Conservation (phyloP, 1,140 invertebrate genomes). For the Fopius arisanus region DNA sequence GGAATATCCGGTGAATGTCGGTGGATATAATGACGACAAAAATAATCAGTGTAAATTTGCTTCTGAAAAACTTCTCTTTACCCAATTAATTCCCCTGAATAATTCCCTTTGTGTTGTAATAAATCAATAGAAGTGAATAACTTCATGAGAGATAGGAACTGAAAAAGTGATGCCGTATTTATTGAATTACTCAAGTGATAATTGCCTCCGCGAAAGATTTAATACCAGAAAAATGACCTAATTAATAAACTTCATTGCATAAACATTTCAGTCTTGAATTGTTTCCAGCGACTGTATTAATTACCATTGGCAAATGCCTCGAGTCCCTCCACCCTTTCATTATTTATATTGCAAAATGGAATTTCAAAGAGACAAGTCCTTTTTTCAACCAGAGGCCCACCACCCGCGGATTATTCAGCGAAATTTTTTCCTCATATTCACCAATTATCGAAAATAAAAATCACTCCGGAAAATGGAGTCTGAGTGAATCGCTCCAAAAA, state of each 20-base stretch:
- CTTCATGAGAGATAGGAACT: no score
- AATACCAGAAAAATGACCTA: no score
- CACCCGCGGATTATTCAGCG: neutral
- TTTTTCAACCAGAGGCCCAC: constrained; percentile 11
- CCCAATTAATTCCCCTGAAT: neutral
- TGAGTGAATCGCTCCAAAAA: neutral
- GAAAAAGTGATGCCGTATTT: no score
- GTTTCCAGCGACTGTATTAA: no score
- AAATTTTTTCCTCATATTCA: no score
- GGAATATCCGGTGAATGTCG: neutral
- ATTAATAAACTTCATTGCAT: no score
- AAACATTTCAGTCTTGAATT: no score
- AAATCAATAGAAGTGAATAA: no score
- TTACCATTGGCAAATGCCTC: no score
- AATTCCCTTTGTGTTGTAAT: neutral
- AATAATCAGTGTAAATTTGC: neutral
- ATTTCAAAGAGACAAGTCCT: constrained; percentile 14
- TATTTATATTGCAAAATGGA: neutral
- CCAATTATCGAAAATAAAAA: neutral
- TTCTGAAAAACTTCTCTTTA: neutral
- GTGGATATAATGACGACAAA: neutral
- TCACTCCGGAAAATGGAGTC: neutral
- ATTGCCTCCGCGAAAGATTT: no score
- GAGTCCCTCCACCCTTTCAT: neutral
- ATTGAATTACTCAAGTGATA: no score